Percentiles rank a stretch among this genome's conserved stretches.
Conservation (phyloP, 2,113 vertebrate genomes). For the Amblyopsis rosae region DNA sequence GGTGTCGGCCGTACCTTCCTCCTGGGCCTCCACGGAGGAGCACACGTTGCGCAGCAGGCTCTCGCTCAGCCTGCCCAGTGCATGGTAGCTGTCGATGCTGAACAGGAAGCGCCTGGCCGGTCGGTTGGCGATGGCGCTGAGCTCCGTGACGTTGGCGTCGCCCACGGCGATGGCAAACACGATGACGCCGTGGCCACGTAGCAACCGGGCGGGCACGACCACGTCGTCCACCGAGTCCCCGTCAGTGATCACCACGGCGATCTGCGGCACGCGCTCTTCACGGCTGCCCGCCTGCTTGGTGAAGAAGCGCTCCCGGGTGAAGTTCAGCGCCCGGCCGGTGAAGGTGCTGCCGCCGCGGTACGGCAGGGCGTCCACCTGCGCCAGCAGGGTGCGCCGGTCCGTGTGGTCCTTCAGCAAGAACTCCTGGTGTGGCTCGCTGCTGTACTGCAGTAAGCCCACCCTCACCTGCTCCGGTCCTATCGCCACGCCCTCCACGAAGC, state of each 20-base stretch:
- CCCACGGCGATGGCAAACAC: conserved; percentile 79
- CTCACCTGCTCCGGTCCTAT: conserved; percentile 73
- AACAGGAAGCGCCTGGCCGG: conserved; percentile 74
- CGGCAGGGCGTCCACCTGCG: conserved; percentile 59
- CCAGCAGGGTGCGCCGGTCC: conserved; percentile 68
- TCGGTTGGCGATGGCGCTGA: conserved; percentile 76
- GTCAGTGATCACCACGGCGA: conserved; percentile 80
- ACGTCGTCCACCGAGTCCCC: conserved; percentile 77
- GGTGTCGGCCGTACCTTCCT: conserved; percentile 62
- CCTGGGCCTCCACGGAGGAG: conserved; percentile 62
- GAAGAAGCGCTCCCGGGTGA: conserved; percentile 71
- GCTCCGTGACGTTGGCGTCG: conserved; percentile 44
- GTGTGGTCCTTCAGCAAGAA: conserved; percentile 77
- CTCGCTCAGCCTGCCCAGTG: conserved; percentile 59
- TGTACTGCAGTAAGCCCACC: conserved; percentile 81
- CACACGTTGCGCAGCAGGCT: conserved; percentile 75
- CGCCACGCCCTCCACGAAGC: conserved; percentile 70
- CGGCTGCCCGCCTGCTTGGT: conserved; percentile 68
- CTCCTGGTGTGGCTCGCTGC: conserved; percentile 58
- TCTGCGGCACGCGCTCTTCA: conserved; percentile 72
- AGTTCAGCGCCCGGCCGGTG: conserved; percentile 77
- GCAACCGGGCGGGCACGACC: conserved; percentile 43
- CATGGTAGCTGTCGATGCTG: conserved; percentile 65
- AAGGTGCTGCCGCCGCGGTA: conserved; percentile 70
- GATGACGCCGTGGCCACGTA: conserved; percentile 72